Conservation (phyloP, 2,888 invertebrate species). For the Parnassius smintheus region DNA sequence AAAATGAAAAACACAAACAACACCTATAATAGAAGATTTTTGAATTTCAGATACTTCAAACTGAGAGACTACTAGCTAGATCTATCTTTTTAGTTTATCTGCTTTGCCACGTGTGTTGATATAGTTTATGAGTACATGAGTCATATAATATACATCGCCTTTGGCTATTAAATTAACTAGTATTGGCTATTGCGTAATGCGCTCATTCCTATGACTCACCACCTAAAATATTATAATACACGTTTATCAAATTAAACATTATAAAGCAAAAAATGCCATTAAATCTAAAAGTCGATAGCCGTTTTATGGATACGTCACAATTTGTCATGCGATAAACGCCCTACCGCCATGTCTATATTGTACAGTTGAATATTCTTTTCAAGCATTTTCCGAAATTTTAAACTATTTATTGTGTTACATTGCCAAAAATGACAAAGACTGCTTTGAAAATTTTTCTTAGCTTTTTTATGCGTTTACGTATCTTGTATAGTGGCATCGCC, state of each 20-base stretch:
- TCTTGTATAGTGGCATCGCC: too few species aligned
- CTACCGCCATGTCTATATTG: too few species aligned
- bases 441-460: too few species aligned
- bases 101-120: conserved; percentile 37
- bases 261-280: conserved; percentile 15
- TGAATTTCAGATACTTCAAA: too few species aligned
- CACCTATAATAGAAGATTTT: too few species aligned
- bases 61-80: too few species aligned
- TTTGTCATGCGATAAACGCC: neutral
- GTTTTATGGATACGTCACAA: conserved; percentile 1
- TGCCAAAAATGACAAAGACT: too few species aligned
- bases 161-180: conserved; percentile 64
- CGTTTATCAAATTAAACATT: conserved; percentile 19
- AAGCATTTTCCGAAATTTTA: too few species aligned
- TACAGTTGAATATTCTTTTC: conserved; percentile 1
- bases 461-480: too few species aligned
- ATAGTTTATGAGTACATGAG: conserved; percentile 45
- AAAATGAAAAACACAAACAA: too few species aligned
- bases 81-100: neutral
- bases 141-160: conserved; percentile 51
- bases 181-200: conserved; percentile 70
- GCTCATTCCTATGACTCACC: conserved; percentile 59
- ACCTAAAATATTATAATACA: conserved; percentile 53
- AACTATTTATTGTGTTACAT: too few species aligned
- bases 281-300: conserved; percentile 12